These are phyloP conservation scores for Quadriops clusia DNA, from an alignment of 2,888 invertebrate genomes.

Conservation along the genomic window DNA sequence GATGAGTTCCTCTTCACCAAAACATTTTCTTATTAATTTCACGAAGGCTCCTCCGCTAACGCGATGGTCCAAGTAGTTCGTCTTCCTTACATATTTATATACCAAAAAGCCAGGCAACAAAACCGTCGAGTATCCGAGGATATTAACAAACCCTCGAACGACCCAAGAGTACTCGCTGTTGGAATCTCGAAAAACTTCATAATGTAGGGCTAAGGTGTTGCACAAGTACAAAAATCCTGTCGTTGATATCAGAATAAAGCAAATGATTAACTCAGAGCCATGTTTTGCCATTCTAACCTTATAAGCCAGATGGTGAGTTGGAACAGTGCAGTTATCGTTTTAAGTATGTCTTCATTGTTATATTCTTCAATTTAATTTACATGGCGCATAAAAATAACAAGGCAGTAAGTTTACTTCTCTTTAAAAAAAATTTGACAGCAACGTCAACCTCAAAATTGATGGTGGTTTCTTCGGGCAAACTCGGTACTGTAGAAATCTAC, in stretches of 20 bases:
- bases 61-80: conserved; percentile 58
- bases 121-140: conserved; percentile 80
- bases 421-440: too few species aligned
- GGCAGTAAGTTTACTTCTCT: too few species aligned
- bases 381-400: too few species aligned
- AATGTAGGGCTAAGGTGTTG: conserved; percentile 25
- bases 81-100: conserved; percentile 66
- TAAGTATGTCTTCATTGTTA: too few species aligned
- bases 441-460: too few species aligned
- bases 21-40: conserved; percentile 40
- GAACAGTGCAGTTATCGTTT: too few species aligned
- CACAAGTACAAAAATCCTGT: conserved; percentile 37
- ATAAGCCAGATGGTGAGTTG: too few species aligned
- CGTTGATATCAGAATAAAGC: conserved; percentile 34
- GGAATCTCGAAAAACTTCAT: conserved; percentile 35
- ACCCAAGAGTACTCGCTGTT: conserved; percentile 58
- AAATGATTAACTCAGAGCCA: conserved; percentile 35
- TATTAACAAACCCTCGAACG: conserved; percentile 63
- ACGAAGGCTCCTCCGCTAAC: conserved; percentile 34
- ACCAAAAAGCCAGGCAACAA: conserved; percentile 75
- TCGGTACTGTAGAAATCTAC: too few species aligned
- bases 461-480: too few species aligned
- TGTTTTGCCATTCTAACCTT: conserved; percentile 30
- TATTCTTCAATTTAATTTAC: too few species aligned
- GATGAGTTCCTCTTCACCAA: conserved; percentile 39